Evolutionary conservation across 2,888 invertebrate genomes (phyloP), one percentile per base, ranked within the genome.

Genomic region (Xiphydria camelus): DNA sequence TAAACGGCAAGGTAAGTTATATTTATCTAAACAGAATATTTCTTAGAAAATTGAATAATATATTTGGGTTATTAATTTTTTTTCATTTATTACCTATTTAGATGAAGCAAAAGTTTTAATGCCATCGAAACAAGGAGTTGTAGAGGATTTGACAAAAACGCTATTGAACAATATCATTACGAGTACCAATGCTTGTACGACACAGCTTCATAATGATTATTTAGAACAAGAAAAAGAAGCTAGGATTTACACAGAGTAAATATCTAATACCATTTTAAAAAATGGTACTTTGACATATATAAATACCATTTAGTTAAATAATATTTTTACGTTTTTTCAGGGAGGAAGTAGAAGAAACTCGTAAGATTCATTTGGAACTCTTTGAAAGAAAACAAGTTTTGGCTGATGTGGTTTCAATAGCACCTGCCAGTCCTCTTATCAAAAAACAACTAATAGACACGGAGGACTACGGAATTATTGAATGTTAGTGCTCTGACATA

Each of bases 381-480:
- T 66, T 68, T 23, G 56, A 65, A 26, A 47, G 21, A 4, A 59
- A 58, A 44, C 51, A 60, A 29, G 41, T 45, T 10, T 21, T 70
- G 9, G 25, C 29, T 22, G 48, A 53, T 32, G 17, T 57, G 25
- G 44, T 47, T 3, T 20, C 43, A 12, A 20, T 39, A 15, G 70
- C 66, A 3, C 60, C 67, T n/a, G 64, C 61, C 45, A 55, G 55
- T 33, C 17, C 50, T 22, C 52, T 48, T 4, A 49, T 66, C 19
- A 62, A 61, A 41, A 62, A 62, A 34, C 51, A 53, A 34, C 49
- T 73, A n/a, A 18, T 33, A 3, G 57, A 68, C 47, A 29, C 56
- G 18, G 59, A 67, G 19, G 57, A 70, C 37, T 32, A 40, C 17
- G 56, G 66, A 37, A 58, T 70, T 39, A 53, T 68, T 41, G 18